Base-by-base conservation (phyloP, 2,888 invertebrate species). In the Xanthorhoe spadicearia region DNA sequence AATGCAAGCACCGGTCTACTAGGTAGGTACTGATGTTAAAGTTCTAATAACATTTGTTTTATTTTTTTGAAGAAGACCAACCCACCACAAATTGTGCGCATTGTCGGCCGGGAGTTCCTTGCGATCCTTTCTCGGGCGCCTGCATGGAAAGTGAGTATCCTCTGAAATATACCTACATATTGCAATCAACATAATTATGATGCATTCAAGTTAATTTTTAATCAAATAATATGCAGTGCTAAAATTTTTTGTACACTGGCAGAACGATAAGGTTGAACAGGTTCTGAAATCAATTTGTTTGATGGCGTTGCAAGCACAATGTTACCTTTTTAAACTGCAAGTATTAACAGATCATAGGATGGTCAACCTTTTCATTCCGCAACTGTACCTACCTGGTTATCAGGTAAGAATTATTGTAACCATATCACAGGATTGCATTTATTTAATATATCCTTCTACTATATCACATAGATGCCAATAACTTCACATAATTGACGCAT, bases 51-150 rank as follows among this genome's bases (percentile, higher is more conserved):
- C 50, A 9, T n/a, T 50, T 50, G 5, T 35, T 32, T 53, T 32
- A 13, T 58, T 62, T 28, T 49, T 52, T 56, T 55, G 19, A 69
- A 81, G 84, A 77, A 69, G 83, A 83, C 59, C 84, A 81, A 57
- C 85, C 86, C 10, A 74, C 83, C 32, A 80, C 86, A 8, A 95
- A 95, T 74, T 96, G 96, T 83, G 95, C 94, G 71, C 96, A 97
- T 77, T 97, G 97, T 83, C 96, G 96, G 63, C 95, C 96, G 43
- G 97, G 97, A 70, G 94, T 95, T 55, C 94, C 94, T 38, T 97
- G 97, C 80, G 96, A 97, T 85, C 96, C 96, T 19, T 94, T 95
- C 62, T 97, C 97, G 4, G 97, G 97, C 28, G 96, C 96, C 72
- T 97, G 97, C 88, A 95, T 96, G 83, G 96, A 96, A 95, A 97